Evolutionary conservation across 2,888 invertebrate species (phyloP), one percentile per base, ranked within the genome.

Genomic region (Heliconius charithonia): DNA sequence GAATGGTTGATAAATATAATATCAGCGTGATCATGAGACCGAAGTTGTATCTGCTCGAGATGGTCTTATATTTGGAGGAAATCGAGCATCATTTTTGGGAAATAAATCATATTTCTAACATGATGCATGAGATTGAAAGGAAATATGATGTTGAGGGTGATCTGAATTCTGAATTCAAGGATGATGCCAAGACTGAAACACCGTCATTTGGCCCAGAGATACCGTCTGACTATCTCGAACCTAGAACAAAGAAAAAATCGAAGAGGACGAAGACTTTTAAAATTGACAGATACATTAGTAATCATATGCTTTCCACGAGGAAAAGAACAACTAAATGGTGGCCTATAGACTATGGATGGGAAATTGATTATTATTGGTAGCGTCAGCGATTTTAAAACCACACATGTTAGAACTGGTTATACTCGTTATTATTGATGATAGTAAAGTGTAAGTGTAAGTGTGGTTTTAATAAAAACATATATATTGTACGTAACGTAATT

Each of bases 341-440:
- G 88, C 85, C 86, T 0, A 1, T 84, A 0, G 88, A 89, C 0
- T 89, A 89, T 16, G 89, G 89, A 0, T 89, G 89, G 89, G 89
- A 89, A 7, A 84, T 88, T 0, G 82, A 85, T 16, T 83, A 85
- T n/a, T 56, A 80, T 1, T 88, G 87, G 88, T 84, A 78, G n/a
- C n/a, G 22, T 12, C 56, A 22, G 56, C 9, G 7, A 22, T 56
- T 56, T 22, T 22, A 9, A 22, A 56, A 56, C 19, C 2, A 56
- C 19, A 56, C 6, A 56, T 7, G 22, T 56, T n/a, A 59, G n/a
- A 59, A 3, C 10, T 56, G 16, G 19, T 22, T 56, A n/a, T 6
- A 22, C 22, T n/a, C 56, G n/a, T 22, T 59, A n/a, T n/a, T 59
- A 3, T 59, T n/a, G 51, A 22, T 22, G 22, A 51, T 2, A 51